Conservation (phyloP, 2,797 vertebrate genomes). For the Manis crassicaudata region DNA sequence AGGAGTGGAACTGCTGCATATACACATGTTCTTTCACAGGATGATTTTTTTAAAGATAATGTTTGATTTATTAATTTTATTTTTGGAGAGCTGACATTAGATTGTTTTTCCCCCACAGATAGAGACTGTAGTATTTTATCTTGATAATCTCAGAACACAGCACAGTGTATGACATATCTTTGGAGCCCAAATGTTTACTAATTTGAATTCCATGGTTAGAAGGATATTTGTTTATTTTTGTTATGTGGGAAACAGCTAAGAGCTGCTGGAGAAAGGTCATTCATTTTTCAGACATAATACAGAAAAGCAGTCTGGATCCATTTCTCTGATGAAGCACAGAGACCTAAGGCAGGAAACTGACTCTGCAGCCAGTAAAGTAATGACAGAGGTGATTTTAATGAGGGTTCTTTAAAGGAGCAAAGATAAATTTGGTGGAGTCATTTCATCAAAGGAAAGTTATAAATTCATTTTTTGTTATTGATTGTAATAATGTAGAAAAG, state of each 20-base stretch:
- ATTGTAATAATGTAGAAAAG: neutral
- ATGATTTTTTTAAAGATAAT: neutral
- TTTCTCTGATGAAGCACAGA: neutral
- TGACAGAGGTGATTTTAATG: neutral
- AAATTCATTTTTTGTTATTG: neutral
- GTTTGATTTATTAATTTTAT: neutral
- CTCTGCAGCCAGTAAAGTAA: neutral
- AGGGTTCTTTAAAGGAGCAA: neutral
- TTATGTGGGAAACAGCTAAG: neutral
- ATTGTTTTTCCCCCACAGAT: rapidly evolving
- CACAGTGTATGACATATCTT: neutral
- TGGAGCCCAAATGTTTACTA: neutral
- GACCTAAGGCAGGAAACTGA: neutral
- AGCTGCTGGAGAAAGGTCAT: neutral
- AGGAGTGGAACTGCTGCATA: neutral
- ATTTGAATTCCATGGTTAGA: neutral
- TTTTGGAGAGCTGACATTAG: neutral
- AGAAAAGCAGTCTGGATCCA: neutral
- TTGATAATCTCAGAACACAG: neutral
- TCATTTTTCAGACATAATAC: neutral
- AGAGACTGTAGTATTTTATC: neutral
- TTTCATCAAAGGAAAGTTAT: neutral
- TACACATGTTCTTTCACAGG: neutral
- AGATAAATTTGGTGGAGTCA: neutral
- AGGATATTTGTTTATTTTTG: neutral